Evolutionary conservation across 2,888 invertebrate genomes (phyloP), one percentile per base, ranked within the genome.

Genomic region (Drosophila flavopinicola): DNA sequence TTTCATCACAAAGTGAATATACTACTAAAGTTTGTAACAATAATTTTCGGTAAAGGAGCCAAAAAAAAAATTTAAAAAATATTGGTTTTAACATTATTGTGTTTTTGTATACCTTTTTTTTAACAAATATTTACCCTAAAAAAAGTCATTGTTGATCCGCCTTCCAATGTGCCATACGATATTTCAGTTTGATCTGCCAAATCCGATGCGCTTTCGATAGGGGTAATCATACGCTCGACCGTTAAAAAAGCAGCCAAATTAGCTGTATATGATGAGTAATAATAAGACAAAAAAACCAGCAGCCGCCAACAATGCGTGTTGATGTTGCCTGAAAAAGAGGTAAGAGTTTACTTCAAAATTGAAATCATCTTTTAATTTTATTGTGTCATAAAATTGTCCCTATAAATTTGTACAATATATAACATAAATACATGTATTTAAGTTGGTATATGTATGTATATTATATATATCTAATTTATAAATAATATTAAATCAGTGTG

Each of bases 211-310:
- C 95, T 97, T 91, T 99, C 98, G 61, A 99, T 98, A 0, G 98
- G 98, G 30, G 98, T 95, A 58, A 97, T 97, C 93, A 98, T 98
- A 30, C 98, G 92, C 91, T 99, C 99, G 23, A 99, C 99, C 0
- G 99, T 99, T 41, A 99, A 93, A 91, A 99, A 99, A 1, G 99
- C 99, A 0, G 99, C 99, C 87, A 99, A 92, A 92, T 91, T 91
- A 10, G 99, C 99, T 4, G 99, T 99, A 92, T 99, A 99, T 5
- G 99, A 99, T 0, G 98, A 98, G 99, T 97, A 90, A 99, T 98
- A 90, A 99, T 99, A 33, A 99, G 93, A 0, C 99, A 99, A 92
- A 99, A 99, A 98, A 99, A 99, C 99, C 99, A 99, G 83, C 97
- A 97, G 0, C 96, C 98, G 7, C 98, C 98, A 5, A 99, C 98